Base-by-base conservation (phyloP, 2,113 vertebrate genomes). In the Leptobrachium leishanense region DNA sequence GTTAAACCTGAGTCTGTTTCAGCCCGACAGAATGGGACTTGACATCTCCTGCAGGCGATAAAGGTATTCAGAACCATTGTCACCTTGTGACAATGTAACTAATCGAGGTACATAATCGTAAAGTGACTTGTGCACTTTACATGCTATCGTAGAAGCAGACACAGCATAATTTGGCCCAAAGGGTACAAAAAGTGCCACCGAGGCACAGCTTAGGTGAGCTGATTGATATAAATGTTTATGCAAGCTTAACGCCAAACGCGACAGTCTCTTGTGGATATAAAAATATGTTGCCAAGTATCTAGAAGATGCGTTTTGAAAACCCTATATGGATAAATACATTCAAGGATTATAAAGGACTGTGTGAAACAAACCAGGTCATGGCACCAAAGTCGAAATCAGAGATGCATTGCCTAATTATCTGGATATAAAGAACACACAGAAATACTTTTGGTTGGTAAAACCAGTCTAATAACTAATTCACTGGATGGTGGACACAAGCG, bases 41-140 rank as follows among this genome's bases (percentile, higher is more conserved):
- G 75, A 62, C 41, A 68, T 55, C 74, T 68, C 46, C 39, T 43
- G 40, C 12, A 55, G 74, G 74, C 44, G n/a, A 50, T 71, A 71
- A 59, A 68, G 6, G 41, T 20, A 39, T 69, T 68, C 57, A 62
- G 67, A 40, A 43, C 40, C 15, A 46, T 69, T 69, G 75, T 41
- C 42, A 68, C 41, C 75, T 77, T 68, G 9, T n/a, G 13, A 43
- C 5, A 31, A 57, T 43, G 5, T 76, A 43, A 59, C 53, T 57
- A 57, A 76, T 69, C n/a, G 20, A 76, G 31, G 12, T 69, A 77
- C 44, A 40, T 55, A 57, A 62, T 46, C 6, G 2, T 62, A 69
- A 68, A 70, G 13, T 57, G 39, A 72, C 62, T 64, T 64, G n/a
- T 64, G 62, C 31, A 31, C 62, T 39, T 64, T 64, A 59, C 10